Evolutionary conservation across 2,888 invertebrate genomes (phyloP), one percentile per base, ranked within the genome.

Genomic region (Panzeria rudis): DNA sequence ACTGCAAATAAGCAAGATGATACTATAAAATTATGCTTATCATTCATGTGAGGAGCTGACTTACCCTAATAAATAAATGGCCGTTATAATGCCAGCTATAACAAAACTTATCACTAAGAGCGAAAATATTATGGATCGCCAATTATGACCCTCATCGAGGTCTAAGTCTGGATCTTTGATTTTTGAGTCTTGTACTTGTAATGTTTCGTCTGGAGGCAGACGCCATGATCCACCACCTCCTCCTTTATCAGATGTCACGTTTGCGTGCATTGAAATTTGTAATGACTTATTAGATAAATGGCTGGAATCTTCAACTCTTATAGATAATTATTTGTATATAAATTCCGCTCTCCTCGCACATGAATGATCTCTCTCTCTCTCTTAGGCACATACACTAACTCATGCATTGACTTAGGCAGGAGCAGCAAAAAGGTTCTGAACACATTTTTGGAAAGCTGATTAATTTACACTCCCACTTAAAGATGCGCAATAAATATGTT

Each of bases 151-250:
- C 93, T 97, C 97, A 88, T 95, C 95, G 87, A 95, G 94, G 92
- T 97, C 95, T 89, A 94, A 94, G 92, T 97, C 95, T 93, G 97
- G 96, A 92, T 95, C 95, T 93, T 97, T 97, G 93, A 95, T 94
- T 93, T 97, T 96, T 92, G 96, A 96, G 94, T 97, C 97, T 94
- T 95, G 96, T 93, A 97, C 97, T 94, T 97, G 97, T 89, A 97
- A 95, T 89, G 97, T 97, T 94, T 97, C 97, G 94, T 97, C 97
- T 92, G 97, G 97, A 93, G 97, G 97, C 93, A 97, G 95, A 93
- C 97, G 96, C 97, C 97, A 97, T 93, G 97, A 96, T 93, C 94
- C 94, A 93, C 94, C 94, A 76, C 90, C 90, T 93, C 94, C 94
- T 94, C 96, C 96, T 94, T 96, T 95, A 94, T 97, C 97, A 93